Evolutionary conservation across 1,140 invertebrate species (phyloP).

Genomic region (Drosophila paulistorum): DNA sequence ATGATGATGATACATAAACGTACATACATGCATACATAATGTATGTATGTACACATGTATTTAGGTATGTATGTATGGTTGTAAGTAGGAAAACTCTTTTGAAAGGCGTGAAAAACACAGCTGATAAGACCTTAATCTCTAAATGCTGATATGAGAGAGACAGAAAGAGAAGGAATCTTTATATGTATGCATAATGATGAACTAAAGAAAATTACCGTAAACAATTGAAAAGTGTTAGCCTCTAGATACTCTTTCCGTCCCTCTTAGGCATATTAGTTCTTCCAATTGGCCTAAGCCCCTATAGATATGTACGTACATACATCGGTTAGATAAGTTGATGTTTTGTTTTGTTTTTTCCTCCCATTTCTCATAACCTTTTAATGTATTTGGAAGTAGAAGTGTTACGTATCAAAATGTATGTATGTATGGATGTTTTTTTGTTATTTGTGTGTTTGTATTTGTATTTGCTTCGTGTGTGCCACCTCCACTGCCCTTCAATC

Average conservation of each 20-base stretch:
- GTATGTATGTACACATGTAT: too few species aligned
- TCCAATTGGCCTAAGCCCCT: too few species aligned
- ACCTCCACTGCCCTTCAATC: slow-evolving; percentile 56
- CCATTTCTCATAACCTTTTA: background rate
- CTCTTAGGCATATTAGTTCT: too few species aligned
- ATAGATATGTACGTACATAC: too few species aligned
- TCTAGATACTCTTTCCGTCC: background rate
- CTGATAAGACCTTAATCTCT: slow-evolving; percentile 1
- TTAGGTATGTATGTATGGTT: too few species aligned
- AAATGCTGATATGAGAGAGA: background rate
- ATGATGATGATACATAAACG: too few species aligned
- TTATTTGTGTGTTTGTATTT: slow-evolving; percentile 27
- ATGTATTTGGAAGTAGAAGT: background rate
- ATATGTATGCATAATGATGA: background rate
- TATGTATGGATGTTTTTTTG: slow-evolving; percentile 6
- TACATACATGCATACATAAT: background rate
- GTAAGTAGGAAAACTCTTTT: background rate
- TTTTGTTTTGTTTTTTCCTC: background rate
- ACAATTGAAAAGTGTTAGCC: background rate
- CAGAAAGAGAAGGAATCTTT: background rate
- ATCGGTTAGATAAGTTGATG: background rate
- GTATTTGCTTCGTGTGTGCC: slow-evolving; percentile 28
- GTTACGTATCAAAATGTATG: too few species aligned
- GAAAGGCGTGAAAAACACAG: background rate
- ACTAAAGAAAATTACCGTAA: background rate